Conservation (phyloP, 2,888 invertebrate genomes). For the Andrena fulva region DNA sequence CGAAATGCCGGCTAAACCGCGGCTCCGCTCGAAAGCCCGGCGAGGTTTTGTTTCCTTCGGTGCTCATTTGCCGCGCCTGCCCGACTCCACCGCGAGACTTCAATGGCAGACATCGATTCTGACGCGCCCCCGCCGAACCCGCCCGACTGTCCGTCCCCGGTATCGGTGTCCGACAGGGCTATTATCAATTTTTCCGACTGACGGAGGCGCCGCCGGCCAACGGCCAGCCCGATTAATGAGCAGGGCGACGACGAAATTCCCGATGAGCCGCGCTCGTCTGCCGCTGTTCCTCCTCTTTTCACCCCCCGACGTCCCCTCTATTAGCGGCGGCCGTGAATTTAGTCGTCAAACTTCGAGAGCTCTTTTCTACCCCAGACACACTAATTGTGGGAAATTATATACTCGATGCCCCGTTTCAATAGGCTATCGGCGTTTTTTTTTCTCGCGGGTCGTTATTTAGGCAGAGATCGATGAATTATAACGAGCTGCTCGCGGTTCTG, state of each 20-base stretch:
- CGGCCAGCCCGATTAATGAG: constrained; percentile 23
- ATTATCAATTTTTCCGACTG: constrained; percentile 44
- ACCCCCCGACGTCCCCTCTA: neutral
- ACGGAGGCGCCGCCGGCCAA: neutral
- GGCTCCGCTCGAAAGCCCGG: constrained; percentile 30
- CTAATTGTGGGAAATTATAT: neutral
- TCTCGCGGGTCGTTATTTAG: constrained; percentile 7
- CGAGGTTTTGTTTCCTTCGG: constrained; percentile 49
- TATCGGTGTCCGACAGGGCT: constrained; percentile 36
- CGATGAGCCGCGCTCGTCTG: neutral
- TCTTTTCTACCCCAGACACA: neutral
- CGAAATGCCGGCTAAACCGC: constrained; percentile 61
- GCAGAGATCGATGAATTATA: neutral
- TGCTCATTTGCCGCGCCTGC: constrained; percentile 50
- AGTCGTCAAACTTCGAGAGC: neutral
- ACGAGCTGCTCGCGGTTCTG: neutral
- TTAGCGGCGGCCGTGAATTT: neutral
- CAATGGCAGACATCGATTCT: constrained; percentile 47
- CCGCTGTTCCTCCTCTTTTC: neutral
- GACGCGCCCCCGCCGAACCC: neutral
- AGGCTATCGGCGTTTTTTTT: neutral
- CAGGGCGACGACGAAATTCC: neutral
- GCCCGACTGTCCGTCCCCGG: neutral
- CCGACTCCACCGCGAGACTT: constrained; percentile 33
- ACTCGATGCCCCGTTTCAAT: neutral